These are phyloP conservation scores for Cosmia pyralina DNA, from an alignment of 2,888 invertebrate genomes.

Conservation along the genomic window DNA sequence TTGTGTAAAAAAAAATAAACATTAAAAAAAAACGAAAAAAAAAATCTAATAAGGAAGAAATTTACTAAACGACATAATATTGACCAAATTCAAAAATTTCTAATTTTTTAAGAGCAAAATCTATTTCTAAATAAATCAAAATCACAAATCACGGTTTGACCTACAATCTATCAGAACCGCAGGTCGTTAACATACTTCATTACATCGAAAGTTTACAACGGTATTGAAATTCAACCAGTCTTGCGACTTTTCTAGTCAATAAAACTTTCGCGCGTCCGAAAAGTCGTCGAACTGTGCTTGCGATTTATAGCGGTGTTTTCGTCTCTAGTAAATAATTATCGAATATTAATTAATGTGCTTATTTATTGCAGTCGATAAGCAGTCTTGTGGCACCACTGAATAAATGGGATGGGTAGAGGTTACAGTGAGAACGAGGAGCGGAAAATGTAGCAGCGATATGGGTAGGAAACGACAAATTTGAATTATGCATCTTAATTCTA, in stretches of 20 bases:
- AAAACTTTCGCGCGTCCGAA: constrained; percentile 65
- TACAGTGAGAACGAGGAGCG: constrained; percentile 27
- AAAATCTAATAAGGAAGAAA: not conserved
- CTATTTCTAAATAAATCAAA: constrained; percentile 3
- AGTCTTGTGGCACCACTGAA: constrained; percentile 62
- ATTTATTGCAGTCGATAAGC: constrained; percentile 75
- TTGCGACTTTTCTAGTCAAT: constrained; percentile 54
- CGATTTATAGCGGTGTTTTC: constrained; percentile 70
- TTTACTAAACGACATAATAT: too few species aligned
- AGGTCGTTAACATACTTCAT: constrained; percentile 49
- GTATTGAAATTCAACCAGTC: constrained; percentile 46
- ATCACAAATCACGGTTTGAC: not conserved
- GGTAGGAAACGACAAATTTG: not conserved
- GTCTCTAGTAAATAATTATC: constrained; percentile 72
- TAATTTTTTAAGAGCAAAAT: not conserved
- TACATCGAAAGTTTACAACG: constrained; percentile 53
- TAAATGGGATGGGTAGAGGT: constrained; percentile 36
- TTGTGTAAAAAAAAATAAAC: too few species aligned
- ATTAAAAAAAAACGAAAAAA: too few species aligned
- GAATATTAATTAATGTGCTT: constrained; percentile 76
- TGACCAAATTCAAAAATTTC: too few species aligned
- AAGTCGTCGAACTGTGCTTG: constrained; percentile 68
- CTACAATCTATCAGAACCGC: constrained; percentile 19
- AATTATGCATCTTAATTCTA: not conserved
- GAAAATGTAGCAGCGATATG: not conserved